Conservation (phyloP, 2,797 vertebrate species). For the Enteromius paludinosus region DNA sequence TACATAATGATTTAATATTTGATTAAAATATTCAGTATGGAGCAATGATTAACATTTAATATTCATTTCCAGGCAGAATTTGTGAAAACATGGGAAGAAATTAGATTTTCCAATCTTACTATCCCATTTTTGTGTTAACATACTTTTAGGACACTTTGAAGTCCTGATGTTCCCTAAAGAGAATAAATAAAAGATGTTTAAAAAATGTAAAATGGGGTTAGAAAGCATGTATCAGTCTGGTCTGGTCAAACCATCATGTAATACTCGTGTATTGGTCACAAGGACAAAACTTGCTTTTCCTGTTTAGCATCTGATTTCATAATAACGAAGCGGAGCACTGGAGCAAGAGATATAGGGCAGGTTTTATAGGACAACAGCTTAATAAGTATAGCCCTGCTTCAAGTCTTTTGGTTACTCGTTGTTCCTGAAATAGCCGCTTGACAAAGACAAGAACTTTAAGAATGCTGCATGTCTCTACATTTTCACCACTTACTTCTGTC, state of each 20-base stretch:
- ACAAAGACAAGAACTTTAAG: not conserved
- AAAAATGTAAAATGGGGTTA: not conserved
- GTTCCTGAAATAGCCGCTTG: not conserved
- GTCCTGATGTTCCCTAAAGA: not conserved
- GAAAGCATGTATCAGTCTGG: not conserved
- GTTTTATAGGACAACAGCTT: not conserved
- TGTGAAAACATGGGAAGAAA: not conserved
- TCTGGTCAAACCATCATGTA: not conserved
- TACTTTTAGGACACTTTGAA: not conserved
- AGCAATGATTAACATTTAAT: not conserved
- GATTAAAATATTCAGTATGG: not conserved
- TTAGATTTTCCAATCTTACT: not conserved
- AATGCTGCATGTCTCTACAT: not conserved
- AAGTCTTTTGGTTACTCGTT: conserved; percentile 14
- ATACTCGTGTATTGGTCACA: not conserved
- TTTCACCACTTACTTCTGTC: not conserved
- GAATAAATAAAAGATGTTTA: not conserved
- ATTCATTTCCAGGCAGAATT: not conserved
- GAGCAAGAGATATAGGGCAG: not conserved
- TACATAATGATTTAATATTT: not conserved
- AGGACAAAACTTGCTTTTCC: conserved; percentile 34
- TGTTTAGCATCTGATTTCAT: conserved; percentile 21
- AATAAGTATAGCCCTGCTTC: not conserved
- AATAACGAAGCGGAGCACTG: conserved; percentile 11
- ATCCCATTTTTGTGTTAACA: not conserved